Percentiles rank a stretch among this genome's conserved stretches.
phyloP scores from a whole-genome alignment of 2,888 invertebrate species.

The Drosophila meridionalis region DNA sequence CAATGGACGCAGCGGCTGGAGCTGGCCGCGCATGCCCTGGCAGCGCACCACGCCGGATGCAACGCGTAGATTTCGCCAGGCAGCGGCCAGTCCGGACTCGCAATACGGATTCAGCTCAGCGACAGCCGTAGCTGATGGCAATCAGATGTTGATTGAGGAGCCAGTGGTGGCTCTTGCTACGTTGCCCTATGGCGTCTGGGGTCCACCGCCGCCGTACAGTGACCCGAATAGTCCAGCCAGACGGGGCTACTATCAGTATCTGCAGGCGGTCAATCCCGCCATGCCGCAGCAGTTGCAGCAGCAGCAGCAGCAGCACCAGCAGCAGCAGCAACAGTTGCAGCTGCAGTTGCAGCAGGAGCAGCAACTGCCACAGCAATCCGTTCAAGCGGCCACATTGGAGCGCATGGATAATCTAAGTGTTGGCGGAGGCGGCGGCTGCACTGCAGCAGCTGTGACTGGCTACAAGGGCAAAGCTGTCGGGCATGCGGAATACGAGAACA shows the following conservation, averaged over 20 bases:
- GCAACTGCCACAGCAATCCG: constrained; percentile 30
- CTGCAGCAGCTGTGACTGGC: constrained; percentile 37
- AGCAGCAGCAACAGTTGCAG: constrained; percentile 38
- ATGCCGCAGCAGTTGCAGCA: constrained; percentile 54
- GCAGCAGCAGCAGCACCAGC: constrained; percentile 23
- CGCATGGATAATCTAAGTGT: constrained; percentile 55
- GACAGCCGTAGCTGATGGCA: constrained; percentile 68
- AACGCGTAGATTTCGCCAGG: constrained; percentile 86
- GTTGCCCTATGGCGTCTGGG: constrained; percentile 90
- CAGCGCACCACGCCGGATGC: constrained; percentile 86
- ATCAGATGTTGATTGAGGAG: constrained; percentile 78
- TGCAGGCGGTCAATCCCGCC: constrained; percentile 71
- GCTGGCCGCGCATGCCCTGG: constrained; percentile 91
- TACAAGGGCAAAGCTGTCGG: constrained; percentile 66
- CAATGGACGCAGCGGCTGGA: constrained; percentile 86
- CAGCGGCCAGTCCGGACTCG: constrained; percentile 91
- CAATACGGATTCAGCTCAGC: constrained; percentile 91
- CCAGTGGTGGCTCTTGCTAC: constrained; percentile 68
- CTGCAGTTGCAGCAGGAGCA: constrained; percentile 40
- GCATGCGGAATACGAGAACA: constrained; percentile 86
- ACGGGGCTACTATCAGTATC: constrained; percentile 85
- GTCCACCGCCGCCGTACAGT: constrained; percentile 95
- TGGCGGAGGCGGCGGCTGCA: constrained; percentile 23
- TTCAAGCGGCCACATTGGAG: constrained; percentile 62
- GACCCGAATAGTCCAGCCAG: constrained; percentile 91